These are phyloP conservation scores for Zaprionus nigranus DNA, from an alignment of 1,140 invertebrate species.

Conservation along the genomic window DNA sequence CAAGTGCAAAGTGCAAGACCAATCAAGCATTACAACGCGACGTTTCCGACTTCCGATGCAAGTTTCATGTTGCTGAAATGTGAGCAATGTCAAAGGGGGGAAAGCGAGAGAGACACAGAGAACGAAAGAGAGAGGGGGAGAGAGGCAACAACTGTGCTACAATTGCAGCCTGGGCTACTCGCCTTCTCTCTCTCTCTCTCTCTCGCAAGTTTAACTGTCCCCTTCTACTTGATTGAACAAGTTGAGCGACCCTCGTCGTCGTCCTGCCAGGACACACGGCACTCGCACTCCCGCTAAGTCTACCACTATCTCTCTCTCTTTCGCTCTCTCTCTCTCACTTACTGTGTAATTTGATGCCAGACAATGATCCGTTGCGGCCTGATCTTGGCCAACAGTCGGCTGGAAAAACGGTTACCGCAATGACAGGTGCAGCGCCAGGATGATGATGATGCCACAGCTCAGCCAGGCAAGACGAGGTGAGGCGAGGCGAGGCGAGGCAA, in stretches of 20 bases:
- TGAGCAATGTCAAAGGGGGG: conserved; percentile 50
- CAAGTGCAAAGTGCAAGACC: conserved; percentile 57
- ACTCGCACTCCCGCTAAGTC: neutral
- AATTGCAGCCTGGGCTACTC: neutral
- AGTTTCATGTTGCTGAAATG: conserved; percentile 69
- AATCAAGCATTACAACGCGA: conserved; percentile 70
- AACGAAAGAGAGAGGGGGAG: neutral
- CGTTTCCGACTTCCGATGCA: conserved; percentile 75
- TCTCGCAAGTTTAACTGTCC: conserved; percentile 67
- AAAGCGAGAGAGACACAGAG: neutral
- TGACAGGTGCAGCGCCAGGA: conserved; percentile 68
- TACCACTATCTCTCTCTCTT: neutral
- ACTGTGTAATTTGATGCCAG: conserved; percentile 65
- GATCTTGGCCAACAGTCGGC: conserved; percentile 59
- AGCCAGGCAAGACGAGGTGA: too few species aligned
- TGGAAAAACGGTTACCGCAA: conserved; percentile 60
- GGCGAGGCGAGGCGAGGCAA: too few species aligned
- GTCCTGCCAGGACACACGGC: neutral
- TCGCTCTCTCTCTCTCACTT: neutral
- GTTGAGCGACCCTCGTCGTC: conserved; percentile 33
- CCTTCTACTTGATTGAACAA: conserved; percentile 78
- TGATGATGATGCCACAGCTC: conserved; percentile 15
- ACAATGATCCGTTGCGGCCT: conserved; percentile 72
- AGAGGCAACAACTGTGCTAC: neutral
- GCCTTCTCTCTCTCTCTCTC: neutral